A percentile compares a stretch with the other conserved stretches of the same genome.
These are phyloP conservation scores for Clarias laeviceps DNA, from an alignment of 2,797 vertebrate species.

Conservation along the genomic window DNA sequence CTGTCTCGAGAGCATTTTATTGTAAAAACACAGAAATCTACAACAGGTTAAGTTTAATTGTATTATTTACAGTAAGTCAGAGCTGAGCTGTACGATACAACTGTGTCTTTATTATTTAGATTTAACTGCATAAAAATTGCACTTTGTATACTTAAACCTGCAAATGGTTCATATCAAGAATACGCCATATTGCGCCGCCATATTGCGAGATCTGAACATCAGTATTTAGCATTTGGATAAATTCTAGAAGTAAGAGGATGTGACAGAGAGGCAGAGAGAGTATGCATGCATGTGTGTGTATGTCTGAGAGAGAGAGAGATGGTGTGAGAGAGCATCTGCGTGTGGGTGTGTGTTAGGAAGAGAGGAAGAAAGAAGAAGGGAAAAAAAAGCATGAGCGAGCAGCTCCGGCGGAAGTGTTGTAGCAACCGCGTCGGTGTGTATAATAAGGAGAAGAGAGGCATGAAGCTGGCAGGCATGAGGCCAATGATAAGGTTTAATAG, in stretches of 20 bases:
- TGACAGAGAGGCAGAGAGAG: not conserved
- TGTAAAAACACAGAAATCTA: not conserved
- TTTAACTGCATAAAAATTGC: conserved; percentile 6
- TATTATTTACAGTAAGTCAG: not conserved
- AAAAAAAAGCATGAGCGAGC: conserved; percentile 25
- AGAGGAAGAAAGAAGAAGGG: conserved; percentile 28
- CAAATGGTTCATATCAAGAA: conserved; percentile 7
- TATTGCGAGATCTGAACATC: conserved; percentile 18
- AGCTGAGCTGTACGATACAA: too few relatives aligned
- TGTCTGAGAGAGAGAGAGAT: not conserved
- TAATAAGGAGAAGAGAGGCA: conserved; percentile 55
- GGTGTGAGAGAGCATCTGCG: conserved; percentile 38
- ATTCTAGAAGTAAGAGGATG: conserved; percentile 7
- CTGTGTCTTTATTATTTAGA: too few relatives aligned
- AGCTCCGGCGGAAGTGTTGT: conserved; percentile 40
- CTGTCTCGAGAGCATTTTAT: not conserved
- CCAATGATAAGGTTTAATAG: conserved; percentile 59
- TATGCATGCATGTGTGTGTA: not conserved
- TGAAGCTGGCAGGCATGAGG: conserved; percentile 54
- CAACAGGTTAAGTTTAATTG: not conserved
- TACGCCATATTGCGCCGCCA: conserved; percentile 2
- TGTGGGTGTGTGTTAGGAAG: conserved; percentile 42
- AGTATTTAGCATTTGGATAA: conserved; percentile 27
- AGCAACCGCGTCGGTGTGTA: conserved; percentile 42
- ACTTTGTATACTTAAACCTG: not conserved